Evolutionary conservation across 2,797 vertebrate genomes (phyloP).

Genomic region (Falco biarmicus): DNA sequence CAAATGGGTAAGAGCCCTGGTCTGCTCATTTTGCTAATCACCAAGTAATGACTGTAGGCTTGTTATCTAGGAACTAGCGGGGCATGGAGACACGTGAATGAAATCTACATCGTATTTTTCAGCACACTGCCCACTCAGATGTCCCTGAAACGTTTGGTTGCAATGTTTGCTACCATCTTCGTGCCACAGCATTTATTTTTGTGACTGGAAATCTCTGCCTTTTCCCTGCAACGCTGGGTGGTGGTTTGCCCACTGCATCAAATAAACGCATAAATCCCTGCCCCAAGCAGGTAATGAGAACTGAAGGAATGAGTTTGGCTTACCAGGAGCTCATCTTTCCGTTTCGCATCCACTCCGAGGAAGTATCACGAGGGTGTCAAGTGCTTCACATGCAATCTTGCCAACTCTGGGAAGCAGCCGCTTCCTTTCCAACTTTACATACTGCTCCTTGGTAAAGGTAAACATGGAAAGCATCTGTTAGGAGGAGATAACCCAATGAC

Average conservation of each 20-base stretch:
- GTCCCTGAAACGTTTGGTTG: not conserved
- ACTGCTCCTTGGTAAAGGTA: not conserved
- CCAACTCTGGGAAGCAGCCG: not conserved
- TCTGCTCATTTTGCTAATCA: not conserved
- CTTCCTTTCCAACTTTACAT: conserved; percentile 30
- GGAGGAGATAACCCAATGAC: not conserved
- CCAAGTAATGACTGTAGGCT: not conserved
- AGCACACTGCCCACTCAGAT: not conserved
- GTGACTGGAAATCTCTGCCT: not conserved
- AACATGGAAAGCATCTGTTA: not conserved
- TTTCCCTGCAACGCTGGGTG: not conserved
- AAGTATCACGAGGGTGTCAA: conserved; percentile 21
- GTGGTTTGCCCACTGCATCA: not conserved
- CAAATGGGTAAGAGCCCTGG: not conserved
- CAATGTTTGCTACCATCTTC: not conserved
- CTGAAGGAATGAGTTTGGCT: not conserved
- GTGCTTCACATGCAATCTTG: not conserved
- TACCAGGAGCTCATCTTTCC: conserved; percentile 6
- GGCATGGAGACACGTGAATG: not conserved
- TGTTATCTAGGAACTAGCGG: not conserved
- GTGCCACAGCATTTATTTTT: not conserved
- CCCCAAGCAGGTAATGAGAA: not conserved
- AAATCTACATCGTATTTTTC: not conserved
- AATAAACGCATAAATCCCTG: not conserved
- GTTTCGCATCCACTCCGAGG: not conserved